Conservation (phyloP, 1,140 invertebrate genomes). For the Pararge aegeria region DNA sequence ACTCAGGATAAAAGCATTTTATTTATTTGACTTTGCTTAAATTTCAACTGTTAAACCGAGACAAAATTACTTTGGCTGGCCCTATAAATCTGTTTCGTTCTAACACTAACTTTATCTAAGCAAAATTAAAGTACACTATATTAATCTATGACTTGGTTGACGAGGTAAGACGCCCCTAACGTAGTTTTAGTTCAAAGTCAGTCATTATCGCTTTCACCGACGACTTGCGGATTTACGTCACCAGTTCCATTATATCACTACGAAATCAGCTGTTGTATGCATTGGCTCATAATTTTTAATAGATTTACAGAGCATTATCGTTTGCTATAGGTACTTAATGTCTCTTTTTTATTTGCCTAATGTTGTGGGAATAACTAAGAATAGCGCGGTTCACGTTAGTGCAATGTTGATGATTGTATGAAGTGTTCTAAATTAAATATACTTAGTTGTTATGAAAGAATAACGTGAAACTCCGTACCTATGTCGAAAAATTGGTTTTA, state of each 20-base stretch:
- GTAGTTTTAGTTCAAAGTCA: constrained; percentile 4
- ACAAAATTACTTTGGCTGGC: no score
- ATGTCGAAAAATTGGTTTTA: no score
- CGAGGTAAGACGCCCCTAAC: background rate
- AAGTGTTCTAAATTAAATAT: background rate
- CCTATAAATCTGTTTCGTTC: no score
- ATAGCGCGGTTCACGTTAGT: background rate
- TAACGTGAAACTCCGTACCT: background rate
- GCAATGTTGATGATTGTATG: constrained; percentile 4
- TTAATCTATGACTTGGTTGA: background rate
- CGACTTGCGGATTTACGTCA: constrained; percentile 32
- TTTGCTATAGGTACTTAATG: background rate
- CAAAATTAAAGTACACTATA: no score
- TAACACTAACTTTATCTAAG: no score
- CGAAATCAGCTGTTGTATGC: constrained; percentile 42
- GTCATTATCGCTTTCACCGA: constrained; percentile 18
- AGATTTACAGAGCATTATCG: constrained; percentile 2
- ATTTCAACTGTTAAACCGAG: no score
- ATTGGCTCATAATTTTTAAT: constrained; percentile 16
- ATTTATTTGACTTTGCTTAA: no score
- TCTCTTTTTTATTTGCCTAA: constrained; percentile 3
- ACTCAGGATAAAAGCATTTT: no score
- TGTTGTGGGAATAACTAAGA: constrained; percentile 2
- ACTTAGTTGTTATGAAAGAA: background rate
- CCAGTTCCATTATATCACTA: constrained; percentile 56